These are phyloP conservation scores for Tricholaema leucomelas DNA, from an alignment of 2,113 vertebrate species.

Conservation along the genomic window DNA sequence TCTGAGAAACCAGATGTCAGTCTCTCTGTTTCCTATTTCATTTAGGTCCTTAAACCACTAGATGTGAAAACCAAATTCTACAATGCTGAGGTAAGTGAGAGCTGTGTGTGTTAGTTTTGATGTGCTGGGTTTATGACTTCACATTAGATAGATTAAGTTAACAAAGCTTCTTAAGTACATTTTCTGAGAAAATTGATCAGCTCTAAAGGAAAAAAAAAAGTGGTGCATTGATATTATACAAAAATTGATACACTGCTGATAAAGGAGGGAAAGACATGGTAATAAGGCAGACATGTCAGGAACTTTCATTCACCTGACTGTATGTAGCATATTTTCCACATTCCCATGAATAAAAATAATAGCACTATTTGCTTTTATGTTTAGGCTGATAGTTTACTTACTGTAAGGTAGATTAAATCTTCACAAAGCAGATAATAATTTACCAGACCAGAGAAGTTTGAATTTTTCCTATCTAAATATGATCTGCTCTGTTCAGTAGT, in stretches of 20 bases:
- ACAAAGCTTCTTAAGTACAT: background rate
- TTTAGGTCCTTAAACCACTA: conserved; percentile 95
- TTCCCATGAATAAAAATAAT: background rate
- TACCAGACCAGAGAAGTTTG: background rate
- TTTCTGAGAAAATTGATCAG: background rate
- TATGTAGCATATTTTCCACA: background rate
- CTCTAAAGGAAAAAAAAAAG: background rate
- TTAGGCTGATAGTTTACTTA: background rate
- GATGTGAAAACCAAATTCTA: conserved; percentile 99
- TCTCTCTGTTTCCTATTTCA: conserved; percentile 78
- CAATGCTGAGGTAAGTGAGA: conserved; percentile 91
- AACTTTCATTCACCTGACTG: background rate
- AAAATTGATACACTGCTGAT: background rate
- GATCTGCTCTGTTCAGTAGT: background rate
- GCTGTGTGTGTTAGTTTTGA: background rate
- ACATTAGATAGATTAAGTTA: background rate
- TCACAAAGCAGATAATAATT: background rate
- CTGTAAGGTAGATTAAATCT: background rate
- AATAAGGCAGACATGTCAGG: background rate
- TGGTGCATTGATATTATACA: background rate
- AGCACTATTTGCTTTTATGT: background rate
- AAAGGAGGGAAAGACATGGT: background rate
- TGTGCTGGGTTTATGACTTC: background rate
- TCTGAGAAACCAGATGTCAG: conserved; percentile 68
- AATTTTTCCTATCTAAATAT: background rate